Base-by-base conservation (phyloP, 2,113 vertebrate genomes). In the Lampris megalopsis region DNA sequence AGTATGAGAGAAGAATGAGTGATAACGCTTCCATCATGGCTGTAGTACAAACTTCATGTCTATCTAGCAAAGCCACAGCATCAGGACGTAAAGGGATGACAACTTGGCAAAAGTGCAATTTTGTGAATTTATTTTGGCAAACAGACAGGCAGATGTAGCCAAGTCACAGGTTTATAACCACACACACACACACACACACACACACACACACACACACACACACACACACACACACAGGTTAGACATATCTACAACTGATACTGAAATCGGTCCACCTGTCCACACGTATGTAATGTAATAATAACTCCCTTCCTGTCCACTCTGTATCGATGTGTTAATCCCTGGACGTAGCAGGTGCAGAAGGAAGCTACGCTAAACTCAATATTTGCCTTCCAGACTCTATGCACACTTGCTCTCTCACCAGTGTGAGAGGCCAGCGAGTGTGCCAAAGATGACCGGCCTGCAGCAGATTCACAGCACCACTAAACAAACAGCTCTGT, bases 191-290 rank as follows among this genome's bases (percentile, higher is more conserved):
- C 38, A 6, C 47, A 50, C 57, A 59, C 3, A 2, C 9, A 8
- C 50, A 10, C 7, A 52, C 50, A 52, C 73, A 62, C 62, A 70
- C 9, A 62, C 41, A 69, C 45, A 61, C 6, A 68, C 42, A 57
- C 35, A 53, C 52, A 59, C 37, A 41, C 24, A 54, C 52, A 35
- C 48, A 70, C 43, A 13, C 69, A 41, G 47, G 45, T 5, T 41
- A 56, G 77, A 84, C 70, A 84, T 86, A 78, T 84, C 67, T 70
- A 1, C 13, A 73, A 62, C 74, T 53, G 2, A 57, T 65, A 78
- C 74, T 80, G 66, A 72, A 69, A 75, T 71, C 47, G 8, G 53
- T 11, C 63, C 66, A 62, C 6, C 47, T 11, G 53, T 11, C 63
- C 66, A 62, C 6, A n/a, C 67, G 63, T 48, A 45, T 7, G 7